Evolutionary conservation across 2,797 vertebrate genomes (phyloP).

Genomic region (Cheracebus regulus): DNA sequence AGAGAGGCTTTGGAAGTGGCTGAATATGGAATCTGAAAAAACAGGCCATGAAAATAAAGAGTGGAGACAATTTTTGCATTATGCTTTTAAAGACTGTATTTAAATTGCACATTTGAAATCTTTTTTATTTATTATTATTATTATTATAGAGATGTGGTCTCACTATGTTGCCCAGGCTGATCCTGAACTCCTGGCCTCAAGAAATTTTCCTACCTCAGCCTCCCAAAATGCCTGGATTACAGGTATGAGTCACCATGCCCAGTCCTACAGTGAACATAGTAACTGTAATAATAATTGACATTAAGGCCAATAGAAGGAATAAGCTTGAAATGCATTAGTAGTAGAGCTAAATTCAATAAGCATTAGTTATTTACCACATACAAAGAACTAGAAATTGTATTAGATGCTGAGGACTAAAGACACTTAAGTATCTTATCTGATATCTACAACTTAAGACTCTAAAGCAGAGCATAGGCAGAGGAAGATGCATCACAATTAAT

Average conservation of each 20-base stretch:
- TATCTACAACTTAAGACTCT: not conserved
- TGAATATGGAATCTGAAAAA: conserved; percentile 89
- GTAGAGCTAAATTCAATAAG: conserved; percentile 28
- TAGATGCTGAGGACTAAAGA: not conserved
- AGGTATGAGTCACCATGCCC: not conserved
- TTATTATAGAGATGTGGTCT: too few relatives aligned
- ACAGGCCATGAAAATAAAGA: conserved; percentile 14
- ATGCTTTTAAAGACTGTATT: not conserved
- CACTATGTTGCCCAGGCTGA: too few relatives aligned
- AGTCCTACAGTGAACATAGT: not conserved
- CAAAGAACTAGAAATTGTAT: conserved; percentile 8
- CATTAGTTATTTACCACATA: conserved; percentile 13
- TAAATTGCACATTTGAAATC: not conserved
- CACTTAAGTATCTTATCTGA: not conserved
- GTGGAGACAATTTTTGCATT: not conserved
- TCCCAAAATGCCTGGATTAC: too few relatives aligned
- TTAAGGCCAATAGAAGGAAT: conserved; percentile 49
- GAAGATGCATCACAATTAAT: not conserved
- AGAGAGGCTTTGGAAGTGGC: conserved; percentile 90
- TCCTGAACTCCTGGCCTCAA: too few relatives aligned
- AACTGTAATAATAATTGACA: not conserved
- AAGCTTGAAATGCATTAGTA: conserved; percentile 10
- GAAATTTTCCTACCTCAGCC: too few relatives aligned
- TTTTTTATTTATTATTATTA: too few relatives aligned
- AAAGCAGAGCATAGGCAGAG: not conserved